These are phyloP conservation scores for Anoplolepis gracilipes DNA, from an alignment of 1,140 invertebrate species.

Conservation along the genomic window DNA sequence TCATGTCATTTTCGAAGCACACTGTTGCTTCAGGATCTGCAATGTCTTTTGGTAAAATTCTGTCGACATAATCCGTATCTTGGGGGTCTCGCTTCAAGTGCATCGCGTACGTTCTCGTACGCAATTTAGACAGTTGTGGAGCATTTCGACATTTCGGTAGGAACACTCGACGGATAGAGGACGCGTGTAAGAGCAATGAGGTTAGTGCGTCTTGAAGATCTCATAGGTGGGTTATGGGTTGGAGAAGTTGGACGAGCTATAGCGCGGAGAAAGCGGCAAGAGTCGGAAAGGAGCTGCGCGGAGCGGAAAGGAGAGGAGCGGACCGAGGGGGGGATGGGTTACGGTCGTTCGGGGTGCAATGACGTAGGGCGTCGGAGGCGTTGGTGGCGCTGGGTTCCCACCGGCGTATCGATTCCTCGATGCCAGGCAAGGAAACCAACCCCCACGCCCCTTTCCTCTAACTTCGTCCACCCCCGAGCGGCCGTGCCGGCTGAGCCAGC, in stretches of 20 bases:
- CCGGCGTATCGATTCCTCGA: conserved; percentile 81
- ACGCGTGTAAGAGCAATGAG: conserved; percentile 47
- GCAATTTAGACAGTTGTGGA: conserved; percentile 35
- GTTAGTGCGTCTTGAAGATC: conserved; percentile 35
- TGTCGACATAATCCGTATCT: neutral
- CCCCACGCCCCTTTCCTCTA: conserved; percentile 64
- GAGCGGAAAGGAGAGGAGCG: conserved; percentile 8
- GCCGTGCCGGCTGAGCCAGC: conserved; percentile 70
- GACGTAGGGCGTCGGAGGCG: conserved; percentile 82
- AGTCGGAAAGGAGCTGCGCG: conserved; percentile 20
- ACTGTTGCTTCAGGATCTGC: neutral
- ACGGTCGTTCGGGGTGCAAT: conserved; percentile 78
- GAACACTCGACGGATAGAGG: conserved; percentile 10
- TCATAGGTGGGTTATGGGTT: conserved; percentile 43
- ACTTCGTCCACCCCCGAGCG: conserved; percentile 73
- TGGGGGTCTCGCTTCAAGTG: neutral
- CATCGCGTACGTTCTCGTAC: neutral
- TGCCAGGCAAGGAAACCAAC: conserved; percentile 78
- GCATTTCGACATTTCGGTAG: conserved; percentile 4
- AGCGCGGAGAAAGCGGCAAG: conserved; percentile 17
- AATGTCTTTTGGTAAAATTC: neutral
- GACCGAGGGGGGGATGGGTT: conserved; percentile 61
- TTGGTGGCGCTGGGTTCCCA: conserved; percentile 84
- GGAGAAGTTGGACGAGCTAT: conserved; percentile 64
- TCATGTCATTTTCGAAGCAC: neutral